These are phyloP conservation scores for Meiosimyza decipiens DNA, from an alignment of 2,888 invertebrate species.

Conservation along the genomic window DNA sequence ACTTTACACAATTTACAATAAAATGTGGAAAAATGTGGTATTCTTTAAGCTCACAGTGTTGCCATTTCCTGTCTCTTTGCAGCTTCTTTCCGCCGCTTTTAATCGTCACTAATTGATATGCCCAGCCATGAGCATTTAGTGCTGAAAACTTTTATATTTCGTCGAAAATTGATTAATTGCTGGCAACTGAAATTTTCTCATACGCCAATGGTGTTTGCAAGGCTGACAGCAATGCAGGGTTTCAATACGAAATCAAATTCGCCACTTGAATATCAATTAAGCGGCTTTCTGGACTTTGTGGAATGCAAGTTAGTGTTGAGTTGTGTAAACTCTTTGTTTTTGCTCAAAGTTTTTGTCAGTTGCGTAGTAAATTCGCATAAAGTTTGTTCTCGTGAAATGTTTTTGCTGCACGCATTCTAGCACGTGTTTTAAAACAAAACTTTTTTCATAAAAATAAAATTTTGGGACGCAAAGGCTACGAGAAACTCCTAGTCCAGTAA, in stretches of 20 bases:
- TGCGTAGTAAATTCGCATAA: no score
- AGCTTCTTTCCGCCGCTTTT: background rate
- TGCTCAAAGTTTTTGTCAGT: no score
- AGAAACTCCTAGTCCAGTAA: no score
- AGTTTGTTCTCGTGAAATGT: no score
- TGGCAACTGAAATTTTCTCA: conserved; percentile 5
- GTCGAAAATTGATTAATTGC: background rate
- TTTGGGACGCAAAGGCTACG: no score
- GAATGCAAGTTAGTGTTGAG: background rate
- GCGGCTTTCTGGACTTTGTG: conserved; percentile 6
- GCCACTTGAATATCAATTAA: conserved; percentile 26
- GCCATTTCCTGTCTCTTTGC: background rate
- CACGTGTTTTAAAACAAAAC: no score
- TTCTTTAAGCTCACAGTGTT: background rate
- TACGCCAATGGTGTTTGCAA: conserved; percentile 2
- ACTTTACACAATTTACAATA: no score
- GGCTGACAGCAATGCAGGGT: background rate
- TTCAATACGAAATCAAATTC: conserved; percentile 7
- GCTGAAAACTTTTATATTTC: background rate
- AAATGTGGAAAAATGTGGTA: no score
- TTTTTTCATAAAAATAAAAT: no score
- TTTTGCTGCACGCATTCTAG: no score
- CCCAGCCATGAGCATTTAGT: background rate
- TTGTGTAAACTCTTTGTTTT: no score
- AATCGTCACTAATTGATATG: conserved; percentile 6